phyloP scores from a whole-genome alignment of 2,888 invertebrate species.

The Gymnocheta viridis region DNA sequence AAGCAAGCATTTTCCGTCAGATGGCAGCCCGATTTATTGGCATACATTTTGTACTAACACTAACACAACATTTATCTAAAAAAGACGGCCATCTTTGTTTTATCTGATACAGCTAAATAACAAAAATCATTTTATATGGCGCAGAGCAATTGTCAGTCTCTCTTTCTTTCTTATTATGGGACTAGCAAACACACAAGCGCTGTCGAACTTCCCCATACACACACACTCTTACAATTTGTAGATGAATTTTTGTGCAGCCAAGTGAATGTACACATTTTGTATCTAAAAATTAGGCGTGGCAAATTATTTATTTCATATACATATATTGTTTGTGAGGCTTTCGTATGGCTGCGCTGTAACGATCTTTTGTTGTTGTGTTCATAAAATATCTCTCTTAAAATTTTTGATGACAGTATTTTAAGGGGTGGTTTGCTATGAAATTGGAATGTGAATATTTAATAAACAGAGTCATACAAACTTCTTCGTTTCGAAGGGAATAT shows the following conservation, averaged over 20 bases:
- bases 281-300: constrained; percentile 62
- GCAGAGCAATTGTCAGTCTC: constrained; percentile 25
- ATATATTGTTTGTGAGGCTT: not conserved
- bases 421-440: not conserved
- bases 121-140: not conserved
- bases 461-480: not conserved
- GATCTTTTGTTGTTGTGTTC: not conserved
- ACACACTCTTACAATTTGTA: not conserved
- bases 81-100: constrained; percentile 78
- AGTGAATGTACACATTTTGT: not conserved
- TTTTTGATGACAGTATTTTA: not conserved
- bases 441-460: not conserved
- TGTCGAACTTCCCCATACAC: not conserved
- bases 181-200: not conserved
- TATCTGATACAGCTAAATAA: constrained; percentile 72
- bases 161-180: constrained; percentile 21
- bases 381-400: not conserved
- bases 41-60: constrained; percentile 3
- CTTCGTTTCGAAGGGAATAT: not conserved
- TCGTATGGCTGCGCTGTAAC: too few relatives aligned
- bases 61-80: constrained; percentile 71
- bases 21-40: constrained; percentile 72
- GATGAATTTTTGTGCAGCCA: not conserved
- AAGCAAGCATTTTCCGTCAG: constrained; percentile 73
- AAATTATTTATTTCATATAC: constrained; percentile 17